Evolutionary conservation across 2,888 invertebrate genomes (phyloP).

Genomic region (Phortica okadai): DNA sequence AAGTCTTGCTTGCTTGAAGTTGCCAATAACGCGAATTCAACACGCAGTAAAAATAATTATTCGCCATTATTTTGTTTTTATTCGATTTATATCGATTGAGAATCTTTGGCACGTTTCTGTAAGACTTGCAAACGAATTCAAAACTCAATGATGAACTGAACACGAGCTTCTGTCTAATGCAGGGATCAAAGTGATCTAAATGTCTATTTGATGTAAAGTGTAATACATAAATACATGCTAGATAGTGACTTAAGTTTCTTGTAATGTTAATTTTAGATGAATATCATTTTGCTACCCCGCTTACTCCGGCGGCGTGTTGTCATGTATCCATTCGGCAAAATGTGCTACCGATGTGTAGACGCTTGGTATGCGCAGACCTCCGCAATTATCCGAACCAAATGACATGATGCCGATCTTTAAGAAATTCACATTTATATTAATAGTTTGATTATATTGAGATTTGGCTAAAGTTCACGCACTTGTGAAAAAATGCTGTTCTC

Average conservation of each 20-base stretch:
- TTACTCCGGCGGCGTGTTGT: constrained; percentile 80
- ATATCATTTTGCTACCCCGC: neutral
- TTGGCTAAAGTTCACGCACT: constrained; percentile 75
- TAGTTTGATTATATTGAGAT: neutral
- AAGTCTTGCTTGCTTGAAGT: no score
- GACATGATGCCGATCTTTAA: constrained; percentile 86
- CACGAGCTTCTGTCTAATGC: no score
- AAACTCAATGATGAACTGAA: no score
- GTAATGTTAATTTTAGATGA: neutral
- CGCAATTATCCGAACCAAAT: constrained; percentile 88
- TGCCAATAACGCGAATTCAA: no score
- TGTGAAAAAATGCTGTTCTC: constrained; percentile 82
- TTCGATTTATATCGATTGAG: neutral
- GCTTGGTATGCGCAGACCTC: constrained; percentile 84
- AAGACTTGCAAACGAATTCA: neutral
- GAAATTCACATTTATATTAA: constrained; percentile 46
- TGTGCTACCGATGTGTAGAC: constrained; percentile 87
- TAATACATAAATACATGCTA: neutral
- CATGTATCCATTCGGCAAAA: constrained; percentile 86
- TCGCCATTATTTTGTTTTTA: no score
- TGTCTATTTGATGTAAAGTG: neutral
- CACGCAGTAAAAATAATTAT: no score
- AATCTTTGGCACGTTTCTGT: neutral
- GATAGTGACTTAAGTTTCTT: no score
- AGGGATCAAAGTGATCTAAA: neutral